These are phyloP conservation scores for Planiliza haematocheilus DNA, from an alignment of 2,113 vertebrate species.

Conservation along the genomic window DNA sequence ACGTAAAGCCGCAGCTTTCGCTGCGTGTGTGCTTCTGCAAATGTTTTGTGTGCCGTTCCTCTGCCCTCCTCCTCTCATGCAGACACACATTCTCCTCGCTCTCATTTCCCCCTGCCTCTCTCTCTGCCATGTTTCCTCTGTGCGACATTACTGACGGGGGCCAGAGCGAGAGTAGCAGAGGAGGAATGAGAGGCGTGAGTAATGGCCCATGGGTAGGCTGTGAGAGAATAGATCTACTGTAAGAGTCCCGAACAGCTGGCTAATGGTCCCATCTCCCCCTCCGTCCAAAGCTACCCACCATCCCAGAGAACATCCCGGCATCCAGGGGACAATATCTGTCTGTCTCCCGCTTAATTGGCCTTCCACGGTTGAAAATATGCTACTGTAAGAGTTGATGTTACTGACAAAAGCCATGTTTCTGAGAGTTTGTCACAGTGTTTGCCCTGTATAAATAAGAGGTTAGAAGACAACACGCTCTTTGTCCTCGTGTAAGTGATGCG, in stretches of 20 bases:
- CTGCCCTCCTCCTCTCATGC: slow-evolving; percentile 47
- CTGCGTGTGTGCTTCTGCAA: background rate
- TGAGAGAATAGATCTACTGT: slow-evolving; percentile 77
- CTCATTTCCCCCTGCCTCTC: slow-evolving; percentile 42
- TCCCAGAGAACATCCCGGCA: slow-evolving; percentile 49
- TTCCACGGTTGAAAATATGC: slow-evolving; percentile 1
- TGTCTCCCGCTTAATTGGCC: slow-evolving; percentile 39
- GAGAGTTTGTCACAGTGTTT: background rate
- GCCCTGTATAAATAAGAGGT: background rate
- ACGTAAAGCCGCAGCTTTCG: slow-evolving; percentile 1
- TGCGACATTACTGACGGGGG: slow-evolving; percentile 56
- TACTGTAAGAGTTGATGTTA: slow-evolving; percentile 1
- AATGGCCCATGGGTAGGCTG: slow-evolving; percentile 69
- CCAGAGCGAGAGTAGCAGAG: slow-evolving; percentile 37
- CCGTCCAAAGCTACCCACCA: slow-evolving; percentile 51
- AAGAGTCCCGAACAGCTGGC: slow-evolving; percentile 65
- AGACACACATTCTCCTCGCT: slow-evolving; percentile 55
- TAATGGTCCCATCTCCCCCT: slow-evolving; percentile 61
- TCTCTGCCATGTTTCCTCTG: slow-evolving; percentile 40
- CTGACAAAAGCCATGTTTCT: background rate
- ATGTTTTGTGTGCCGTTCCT: slow-evolving; percentile 16
- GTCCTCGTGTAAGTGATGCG: background rate
- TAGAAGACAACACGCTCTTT: background rate
- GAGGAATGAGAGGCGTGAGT: slow-evolving; percentile 64
- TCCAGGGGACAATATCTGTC: slow-evolving; percentile 60